Percentiles rank a stretch among this genome's conserved stretches.
phyloP scores from a whole-genome alignment of 2,797 vertebrate genomes.

The Coregonus ussuriensis region DNA sequence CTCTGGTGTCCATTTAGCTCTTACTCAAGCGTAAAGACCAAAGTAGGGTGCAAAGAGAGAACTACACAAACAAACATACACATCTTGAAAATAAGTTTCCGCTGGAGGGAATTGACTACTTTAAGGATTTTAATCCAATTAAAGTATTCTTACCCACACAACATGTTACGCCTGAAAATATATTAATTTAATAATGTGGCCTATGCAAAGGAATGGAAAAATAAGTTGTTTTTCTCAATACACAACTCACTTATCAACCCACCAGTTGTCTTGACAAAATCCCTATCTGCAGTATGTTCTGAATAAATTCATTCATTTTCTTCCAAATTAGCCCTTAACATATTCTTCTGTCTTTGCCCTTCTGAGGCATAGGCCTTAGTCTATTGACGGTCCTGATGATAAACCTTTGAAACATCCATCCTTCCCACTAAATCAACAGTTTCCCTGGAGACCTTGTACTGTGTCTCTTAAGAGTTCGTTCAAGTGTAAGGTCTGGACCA shows the following conservation, averaged over 20 bases:
- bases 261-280: conserved; percentile 1
- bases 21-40: not conserved
- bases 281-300: not conserved
- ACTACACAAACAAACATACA: not conserved
- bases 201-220: not conserved
- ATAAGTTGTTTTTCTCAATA: not conserved
- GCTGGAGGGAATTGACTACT: not conserved
- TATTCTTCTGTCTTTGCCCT: not conserved
- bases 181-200: conserved; percentile 4
- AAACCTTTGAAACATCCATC: conserved; percentile 66
- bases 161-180: not conserved
- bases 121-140: not conserved
- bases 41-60: not conserved
- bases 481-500: conserved; percentile 51
- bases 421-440: conserved; percentile 68
- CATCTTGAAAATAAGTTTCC: not conserved
- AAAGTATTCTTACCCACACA: not conserved
- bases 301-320: not conserved
- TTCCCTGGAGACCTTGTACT: conserved; percentile 65
- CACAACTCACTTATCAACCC: not conserved
- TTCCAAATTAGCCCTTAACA: not conserved
- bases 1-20: not conserved
- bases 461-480: conserved; percentile 57
- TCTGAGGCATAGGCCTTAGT: not conserved
- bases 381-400: conserved; percentile 64